Percentiles rank a stretch among this genome's conserved stretches.
phyloP scores from a whole-genome alignment of 2,888 invertebrate species.

The Luperina testacea region DNA sequence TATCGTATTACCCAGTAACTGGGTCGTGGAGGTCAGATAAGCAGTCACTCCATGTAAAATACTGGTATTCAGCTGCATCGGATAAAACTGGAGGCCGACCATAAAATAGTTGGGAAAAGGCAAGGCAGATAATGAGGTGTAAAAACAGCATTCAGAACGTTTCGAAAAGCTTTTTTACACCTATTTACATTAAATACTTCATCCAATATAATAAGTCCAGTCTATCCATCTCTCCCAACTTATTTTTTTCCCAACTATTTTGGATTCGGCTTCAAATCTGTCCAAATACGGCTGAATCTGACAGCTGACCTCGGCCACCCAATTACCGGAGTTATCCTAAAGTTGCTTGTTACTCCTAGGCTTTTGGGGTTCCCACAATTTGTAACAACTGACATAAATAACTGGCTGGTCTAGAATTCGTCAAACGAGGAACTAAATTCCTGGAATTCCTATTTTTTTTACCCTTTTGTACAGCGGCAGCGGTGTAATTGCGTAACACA shows the following conservation, averaged over 20 bases:
- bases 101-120: not conserved
- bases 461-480: too few relatives aligned
- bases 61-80: not conserved
- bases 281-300: conserved; percentile 34
- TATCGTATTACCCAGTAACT: not conserved
- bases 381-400: conserved; percentile 17
- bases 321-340: conserved; percentile 43
- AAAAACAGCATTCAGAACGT: not conserved
- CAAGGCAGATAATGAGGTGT: not conserved
- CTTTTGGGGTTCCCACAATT: not conserved
- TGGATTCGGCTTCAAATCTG: conserved; percentile 32
- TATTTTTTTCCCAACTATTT: conserved; percentile 4
- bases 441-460: not conserved
- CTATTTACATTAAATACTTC: not conserved
- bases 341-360: conserved; percentile 42
- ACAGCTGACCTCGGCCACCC: conserved; percentile 42
- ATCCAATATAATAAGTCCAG: not conserved
- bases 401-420: not conserved
- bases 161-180: not conserved
- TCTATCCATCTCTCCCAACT: conserved; percentile 3
- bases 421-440: not conserved
- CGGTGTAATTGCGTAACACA: not conserved
- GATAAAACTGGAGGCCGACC: not conserved
- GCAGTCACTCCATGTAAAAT: not conserved
- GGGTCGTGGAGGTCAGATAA: not conserved